Evolutionary conservation across 1,140 invertebrate species (phyloP).

Genomic region (Streblospio benedicti): DNA sequence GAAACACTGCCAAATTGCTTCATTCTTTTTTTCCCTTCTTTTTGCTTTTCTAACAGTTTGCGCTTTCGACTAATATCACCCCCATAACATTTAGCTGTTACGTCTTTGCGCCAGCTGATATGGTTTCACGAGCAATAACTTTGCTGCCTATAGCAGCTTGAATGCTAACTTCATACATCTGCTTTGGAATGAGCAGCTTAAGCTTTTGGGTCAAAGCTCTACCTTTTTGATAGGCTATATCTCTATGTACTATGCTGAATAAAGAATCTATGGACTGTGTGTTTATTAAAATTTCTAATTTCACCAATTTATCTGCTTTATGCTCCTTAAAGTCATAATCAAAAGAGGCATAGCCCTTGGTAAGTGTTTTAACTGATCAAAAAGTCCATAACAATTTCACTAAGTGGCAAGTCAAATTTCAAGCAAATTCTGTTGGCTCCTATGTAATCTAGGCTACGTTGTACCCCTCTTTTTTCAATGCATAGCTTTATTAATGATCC

Average conservation of each 20-base stretch:
- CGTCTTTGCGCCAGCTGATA: constrained; percentile 24
- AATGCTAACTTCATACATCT: constrained; percentile 13
- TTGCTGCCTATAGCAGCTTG: constrained; percentile 24
- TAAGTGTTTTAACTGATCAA: constrained; percentile 15
- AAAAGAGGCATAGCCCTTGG: constrained; percentile 14
- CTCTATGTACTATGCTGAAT: constrained; percentile 13
- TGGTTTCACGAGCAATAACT: constrained; percentile 22
- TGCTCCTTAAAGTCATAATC: constrained; percentile 14
- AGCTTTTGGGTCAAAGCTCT: constrained; percentile 5
- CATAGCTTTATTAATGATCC: constrained; percentile 18
- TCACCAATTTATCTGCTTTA: constrained; percentile 9
- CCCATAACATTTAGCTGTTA: constrained; percentile 24
- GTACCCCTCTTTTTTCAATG: constrained; percentile 10
- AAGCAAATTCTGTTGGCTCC: neutral
- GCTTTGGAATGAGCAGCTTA: constrained; percentile 11
- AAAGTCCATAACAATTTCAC: constrained; percentile 19
- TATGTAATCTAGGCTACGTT: constrained; percentile 8
- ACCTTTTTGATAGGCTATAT: constrained; percentile 1
- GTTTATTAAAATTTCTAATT: constrained; percentile 12
- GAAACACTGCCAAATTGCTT: constrained; percentile 18
- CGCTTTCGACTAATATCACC: constrained; percentile 20
- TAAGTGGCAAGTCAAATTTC: constrained; percentile 14
- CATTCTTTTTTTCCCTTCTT: constrained; percentile 22
- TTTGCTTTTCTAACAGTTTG: constrained; percentile 15
- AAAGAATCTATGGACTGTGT: constrained; percentile 17